These are phyloP conservation scores for Lithophane semibrunnea DNA, from an alignment of 2,888 invertebrate genomes.

Conservation along the genomic window DNA sequence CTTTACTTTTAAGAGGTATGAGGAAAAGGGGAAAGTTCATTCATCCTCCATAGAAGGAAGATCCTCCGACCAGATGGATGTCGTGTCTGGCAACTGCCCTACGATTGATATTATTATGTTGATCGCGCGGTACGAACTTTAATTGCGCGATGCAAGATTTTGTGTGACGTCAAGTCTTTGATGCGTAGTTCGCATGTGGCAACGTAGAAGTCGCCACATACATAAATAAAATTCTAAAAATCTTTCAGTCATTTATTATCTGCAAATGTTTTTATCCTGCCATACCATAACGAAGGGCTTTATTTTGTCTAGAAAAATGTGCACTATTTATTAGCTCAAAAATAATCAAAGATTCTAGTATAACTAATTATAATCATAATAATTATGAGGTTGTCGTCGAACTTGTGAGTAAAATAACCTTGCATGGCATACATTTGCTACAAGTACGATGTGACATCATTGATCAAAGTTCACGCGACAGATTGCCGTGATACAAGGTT, in stretches of 20 bases:
- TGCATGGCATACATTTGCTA: slow-evolving; percentile 16
- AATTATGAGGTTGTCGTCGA: background rate
- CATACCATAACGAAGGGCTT: no score
- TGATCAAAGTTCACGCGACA: slow-evolving; percentile 32
- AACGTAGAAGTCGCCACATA: no score
- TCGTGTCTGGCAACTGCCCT: no score
- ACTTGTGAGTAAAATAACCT: slow-evolving; percentile 18
- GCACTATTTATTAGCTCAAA: background rate
- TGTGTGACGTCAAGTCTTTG: no score
- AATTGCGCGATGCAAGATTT: no score
- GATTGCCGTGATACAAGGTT: slow-evolving; percentile 2
- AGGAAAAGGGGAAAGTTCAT: no score
- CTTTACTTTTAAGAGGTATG: no score
- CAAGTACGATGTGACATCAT: slow-evolving; percentile 22
- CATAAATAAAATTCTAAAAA: background rate
- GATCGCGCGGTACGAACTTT: no score
- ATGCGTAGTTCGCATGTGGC: no score
- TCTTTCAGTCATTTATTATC: background rate
- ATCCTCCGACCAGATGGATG: no score
- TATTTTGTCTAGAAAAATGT: background rate
- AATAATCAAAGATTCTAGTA: background rate
- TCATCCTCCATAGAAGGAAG: no score
- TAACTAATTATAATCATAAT: background rate
- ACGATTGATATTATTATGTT: no score
- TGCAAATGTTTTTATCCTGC: background rate